These are phyloP conservation scores for Apotomis capreana DNA, from an alignment of 2,888 invertebrate species.

Conservation along the genomic window DNA sequence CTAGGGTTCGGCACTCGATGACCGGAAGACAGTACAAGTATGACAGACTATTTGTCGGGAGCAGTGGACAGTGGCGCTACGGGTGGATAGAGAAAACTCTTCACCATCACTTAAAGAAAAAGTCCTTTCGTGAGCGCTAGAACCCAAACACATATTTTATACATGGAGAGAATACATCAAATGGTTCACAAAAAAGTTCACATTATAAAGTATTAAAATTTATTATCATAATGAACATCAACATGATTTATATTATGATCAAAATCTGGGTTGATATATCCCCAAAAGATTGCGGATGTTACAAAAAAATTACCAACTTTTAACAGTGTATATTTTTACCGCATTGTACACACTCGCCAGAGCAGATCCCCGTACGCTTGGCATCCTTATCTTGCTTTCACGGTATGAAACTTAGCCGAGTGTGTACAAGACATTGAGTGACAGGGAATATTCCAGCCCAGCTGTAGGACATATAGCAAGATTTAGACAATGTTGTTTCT, in stretches of 20 bases:
- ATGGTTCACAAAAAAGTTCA: neutral
- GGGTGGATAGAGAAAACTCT: constrained; percentile 69
- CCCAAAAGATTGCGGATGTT: too few species aligned
- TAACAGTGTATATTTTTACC: too few species aligned
- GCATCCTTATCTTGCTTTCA: too few species aligned
- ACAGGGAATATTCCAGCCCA: neutral
- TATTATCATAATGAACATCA: neutral
- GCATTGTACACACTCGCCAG: too few species aligned
- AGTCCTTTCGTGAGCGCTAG: constrained; percentile 79
- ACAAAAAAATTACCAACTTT: too few species aligned
- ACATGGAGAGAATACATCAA: constrained; percentile 41
- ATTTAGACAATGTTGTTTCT: neutral
- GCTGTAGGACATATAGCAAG: neutral
- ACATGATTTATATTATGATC: too few species aligned
- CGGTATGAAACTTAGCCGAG: too few species aligned
- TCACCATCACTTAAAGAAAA: constrained; percentile 78
- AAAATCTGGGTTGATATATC: too few species aligned
- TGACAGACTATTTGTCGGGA: constrained; percentile 52
- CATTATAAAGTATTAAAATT: neutral
- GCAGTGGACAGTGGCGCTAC: constrained; percentile 62
- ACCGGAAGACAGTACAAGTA: constrained; percentile 59
- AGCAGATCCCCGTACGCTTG: too few species aligned
- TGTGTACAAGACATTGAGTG: neutral
- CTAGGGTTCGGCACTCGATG: constrained; percentile 4
- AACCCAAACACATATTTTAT: constrained; percentile 71